Conservation (phyloP, 2,797 vertebrate species). For the Betta splendens region DNA sequence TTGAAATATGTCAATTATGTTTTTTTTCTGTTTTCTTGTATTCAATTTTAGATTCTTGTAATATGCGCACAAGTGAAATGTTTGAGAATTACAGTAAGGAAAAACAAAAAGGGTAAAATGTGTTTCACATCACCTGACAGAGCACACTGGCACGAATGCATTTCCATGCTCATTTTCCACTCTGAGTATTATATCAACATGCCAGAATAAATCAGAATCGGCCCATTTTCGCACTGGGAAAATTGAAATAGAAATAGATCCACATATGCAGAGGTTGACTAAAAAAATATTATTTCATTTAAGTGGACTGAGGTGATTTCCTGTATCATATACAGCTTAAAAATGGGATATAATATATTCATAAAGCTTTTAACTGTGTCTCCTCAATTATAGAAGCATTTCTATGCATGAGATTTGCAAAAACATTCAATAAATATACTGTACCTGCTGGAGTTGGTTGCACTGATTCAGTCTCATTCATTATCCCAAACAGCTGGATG, state of each 20-base stretch:
- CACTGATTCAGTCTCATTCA: slow-evolving; percentile 61
- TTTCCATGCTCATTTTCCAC: slow-evolving; percentile 34
- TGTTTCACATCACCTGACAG: slow-evolving; percentile 23
- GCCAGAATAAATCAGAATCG: slow-evolving; percentile 34
- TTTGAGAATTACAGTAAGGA: too few species aligned
- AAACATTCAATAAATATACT: slow-evolving; percentile 52
- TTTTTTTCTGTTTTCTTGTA: too few species aligned
- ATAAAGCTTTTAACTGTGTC: slow-evolving; percentile 60
- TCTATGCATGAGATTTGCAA: slow-evolving; percentile 70
- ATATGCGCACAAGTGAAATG: background rate
- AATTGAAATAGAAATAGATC: slow-evolving; percentile 56
- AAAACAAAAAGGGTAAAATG: slow-evolving; percentile 4
- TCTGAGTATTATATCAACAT: slow-evolving; percentile 30
- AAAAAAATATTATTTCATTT: slow-evolving; percentile 59
- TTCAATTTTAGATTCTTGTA: background rate
- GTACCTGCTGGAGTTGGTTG: slow-evolving; percentile 52
- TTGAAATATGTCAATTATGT: too few species aligned
- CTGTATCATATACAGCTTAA: slow-evolving; percentile 65
- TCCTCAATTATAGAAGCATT: slow-evolving; percentile 66
- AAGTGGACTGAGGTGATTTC: slow-evolving; percentile 61
- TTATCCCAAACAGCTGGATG: slow-evolving; percentile 57
- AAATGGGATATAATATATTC: slow-evolving; percentile 75
- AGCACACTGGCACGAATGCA: slow-evolving; percentile 33
- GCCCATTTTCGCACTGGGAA: slow-evolving; percentile 36
- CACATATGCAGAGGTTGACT: slow-evolving; percentile 45